Base-by-base conservation (phyloP, 2,888 invertebrate genomes). In the Rhogogaster chlorosoma region DNA sequence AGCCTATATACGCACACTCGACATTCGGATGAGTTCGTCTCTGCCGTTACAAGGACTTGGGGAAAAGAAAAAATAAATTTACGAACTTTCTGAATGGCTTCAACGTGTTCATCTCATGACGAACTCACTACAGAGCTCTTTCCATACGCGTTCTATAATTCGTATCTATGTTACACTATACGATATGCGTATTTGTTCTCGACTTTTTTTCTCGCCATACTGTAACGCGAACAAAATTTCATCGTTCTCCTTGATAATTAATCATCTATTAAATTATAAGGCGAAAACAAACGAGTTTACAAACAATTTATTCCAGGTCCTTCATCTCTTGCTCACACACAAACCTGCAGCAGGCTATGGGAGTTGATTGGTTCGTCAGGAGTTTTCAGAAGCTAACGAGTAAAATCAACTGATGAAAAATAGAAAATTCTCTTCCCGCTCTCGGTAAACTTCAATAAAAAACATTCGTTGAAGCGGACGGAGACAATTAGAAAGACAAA, bases 331-430 rank as follows among this genome's bases (percentile, higher is more conserved):
- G 4, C 18, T 77, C 53, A 7, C 32, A 29, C 49, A 32, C 3
- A 29, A 42, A 32, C 22, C 49, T 29, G 26, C 32, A 29, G 77
- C 26, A 18, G 29, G n/a, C n/a, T 10, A 49, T 32, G 2, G 29
- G 10, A n/a, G 57, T 38, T 61, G 80, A 80, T 80, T 80, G 61
- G 36, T 61, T 22, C 80, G 80, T 61, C 80, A 57, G 38, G 53
- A 77, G 32, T 77, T 77, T 29, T 18, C 18, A 26, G 53, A 49
- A 61, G 80, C 36, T 80, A 80, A 80, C 80, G 36, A 57, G 80
- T 61, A 57, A 61, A 80, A 80, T 80, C 32, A 80, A 80, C 36
- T 38, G 80, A 80, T 80, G 80, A 61, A 38, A 36, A 80, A 80
- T 80, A 53, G 53, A 29, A 53, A 77, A 77, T 36, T 42, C 71